Conservation (phyloP, 53 echinoderm and acorn worm genomes). For the Crossaster papposus region DNA sequence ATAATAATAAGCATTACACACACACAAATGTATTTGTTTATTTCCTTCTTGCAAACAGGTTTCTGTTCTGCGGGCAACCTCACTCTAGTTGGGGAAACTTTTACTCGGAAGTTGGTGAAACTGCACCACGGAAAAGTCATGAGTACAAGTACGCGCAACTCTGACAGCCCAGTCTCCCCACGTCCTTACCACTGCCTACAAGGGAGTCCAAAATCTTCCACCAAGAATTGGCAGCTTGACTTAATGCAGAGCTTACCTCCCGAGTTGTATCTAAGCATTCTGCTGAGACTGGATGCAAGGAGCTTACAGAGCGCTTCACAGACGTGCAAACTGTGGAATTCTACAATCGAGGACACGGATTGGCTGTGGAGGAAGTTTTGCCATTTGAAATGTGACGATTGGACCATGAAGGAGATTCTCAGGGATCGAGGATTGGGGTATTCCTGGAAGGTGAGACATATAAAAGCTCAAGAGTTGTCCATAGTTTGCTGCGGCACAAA, state of each 20-base stretch:
- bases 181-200: neutral
- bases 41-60: no score
- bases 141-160: neutral
- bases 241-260: constrained; percentile 68
- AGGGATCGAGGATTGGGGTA: constrained; percentile 73
- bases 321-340: constrained; percentile 71
- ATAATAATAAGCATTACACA: no score
- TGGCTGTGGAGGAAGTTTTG: constrained; percentile 77
- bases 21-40: no score
- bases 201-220: neutral
- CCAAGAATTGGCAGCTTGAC: neutral
- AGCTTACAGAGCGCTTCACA: constrained; percentile 63
- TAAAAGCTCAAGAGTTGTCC: no score
- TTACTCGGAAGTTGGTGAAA: neutral
- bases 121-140: neutral
- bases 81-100: neutral
- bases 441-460: constrained; percentile 75
- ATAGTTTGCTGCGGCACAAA: no score
- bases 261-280: constrained; percentile 66
- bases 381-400: constrained; percentile 65
- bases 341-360: constrained; percentile 75
- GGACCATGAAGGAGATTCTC: constrained; percentile 55
- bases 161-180: neutral
- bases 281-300: constrained; percentile 58
- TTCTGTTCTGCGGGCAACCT: no score